Evolutionary conservation across 2,113 vertebrate species (phyloP).

Genomic region (Spermophilus dauricus): DNA sequence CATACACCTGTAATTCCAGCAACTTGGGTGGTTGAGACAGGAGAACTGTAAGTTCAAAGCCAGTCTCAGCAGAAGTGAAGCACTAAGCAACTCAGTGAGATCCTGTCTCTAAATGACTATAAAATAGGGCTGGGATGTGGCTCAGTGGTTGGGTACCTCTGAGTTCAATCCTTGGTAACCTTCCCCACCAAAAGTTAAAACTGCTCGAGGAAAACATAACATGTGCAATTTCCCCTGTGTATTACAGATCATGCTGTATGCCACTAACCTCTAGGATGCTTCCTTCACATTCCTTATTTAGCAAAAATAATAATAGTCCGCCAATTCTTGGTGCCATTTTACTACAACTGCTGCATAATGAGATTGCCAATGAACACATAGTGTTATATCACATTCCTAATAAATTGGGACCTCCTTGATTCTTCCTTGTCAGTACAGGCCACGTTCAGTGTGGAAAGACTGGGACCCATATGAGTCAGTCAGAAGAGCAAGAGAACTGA

Average conservation of each 20-base stretch:
- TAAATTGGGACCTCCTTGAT: neutral
- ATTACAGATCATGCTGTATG: accelerated
- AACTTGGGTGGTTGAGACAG: too few relatives aligned
- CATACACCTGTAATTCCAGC: too few relatives aligned
- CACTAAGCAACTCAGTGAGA: too few relatives aligned
- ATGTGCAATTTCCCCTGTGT: neutral
- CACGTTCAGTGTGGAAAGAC: neutral
- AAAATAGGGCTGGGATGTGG: too few relatives aligned
- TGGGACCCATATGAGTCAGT: neutral
- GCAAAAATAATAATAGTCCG: neutral
- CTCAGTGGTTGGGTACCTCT: too few relatives aligned
- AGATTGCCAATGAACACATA: neutral
- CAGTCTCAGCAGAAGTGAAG: too few relatives aligned
- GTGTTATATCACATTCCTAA: neutral
- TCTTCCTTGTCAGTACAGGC: neutral
- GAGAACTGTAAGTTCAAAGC: too few relatives aligned
- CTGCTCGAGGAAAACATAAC: neutral
- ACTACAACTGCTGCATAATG: neutral
- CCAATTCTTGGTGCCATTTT: neutral
- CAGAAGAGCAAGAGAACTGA: neutral
- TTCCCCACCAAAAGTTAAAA: neutral
- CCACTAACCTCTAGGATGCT: neutral
- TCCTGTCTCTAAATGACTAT: too few relatives aligned
- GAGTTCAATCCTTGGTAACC: too few relatives aligned
- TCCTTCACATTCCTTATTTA: neutral